Evolutionary conservation across 2,888 invertebrate genomes (phyloP).

Genomic region (Apamea crenata): DNA sequence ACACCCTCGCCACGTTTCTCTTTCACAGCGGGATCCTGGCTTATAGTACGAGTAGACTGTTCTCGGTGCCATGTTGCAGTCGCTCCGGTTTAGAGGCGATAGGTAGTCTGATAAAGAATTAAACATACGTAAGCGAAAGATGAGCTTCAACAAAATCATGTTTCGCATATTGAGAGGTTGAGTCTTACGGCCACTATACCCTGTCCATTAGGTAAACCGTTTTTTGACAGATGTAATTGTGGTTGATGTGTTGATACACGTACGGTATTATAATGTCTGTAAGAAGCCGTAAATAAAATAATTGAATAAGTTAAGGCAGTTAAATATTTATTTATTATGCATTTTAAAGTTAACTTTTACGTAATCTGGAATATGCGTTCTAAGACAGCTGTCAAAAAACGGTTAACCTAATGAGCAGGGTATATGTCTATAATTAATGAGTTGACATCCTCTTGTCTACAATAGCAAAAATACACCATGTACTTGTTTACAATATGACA

Average conservation of each 20-base stretch:
- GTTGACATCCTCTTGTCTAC: not conserved
- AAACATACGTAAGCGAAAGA: too few species aligned
- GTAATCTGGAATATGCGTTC: too few species aligned
- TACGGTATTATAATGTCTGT: too few species aligned
- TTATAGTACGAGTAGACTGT: conserved; percentile 80
- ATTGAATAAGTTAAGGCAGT: too few species aligned
- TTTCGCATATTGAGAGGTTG: not conserved
- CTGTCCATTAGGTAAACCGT: too few species aligned
- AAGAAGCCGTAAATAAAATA: too few species aligned
- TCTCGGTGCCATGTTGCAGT: conserved; percentile 73
- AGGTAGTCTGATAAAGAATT: conserved; percentile 75
- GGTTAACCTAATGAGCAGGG: too few species aligned
- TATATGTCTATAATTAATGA: not conserved
- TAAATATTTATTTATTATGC: too few species aligned
- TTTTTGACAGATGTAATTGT: too few species aligned
- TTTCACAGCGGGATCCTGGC: conserved; percentile 81
- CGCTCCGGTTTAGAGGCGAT: conserved; percentile 71
- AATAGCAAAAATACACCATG: not conserved
- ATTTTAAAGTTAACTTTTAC: too few species aligned
- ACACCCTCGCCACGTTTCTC: conserved; percentile 81
- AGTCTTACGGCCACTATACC: not conserved
- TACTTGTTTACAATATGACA: not conserved
- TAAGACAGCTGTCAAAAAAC: too few species aligned
- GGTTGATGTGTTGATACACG: too few species aligned
- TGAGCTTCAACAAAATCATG: not conserved